Conservation (phyloP, 92 coral and sea anemone species). For the Actinostola sp. region DNA sequence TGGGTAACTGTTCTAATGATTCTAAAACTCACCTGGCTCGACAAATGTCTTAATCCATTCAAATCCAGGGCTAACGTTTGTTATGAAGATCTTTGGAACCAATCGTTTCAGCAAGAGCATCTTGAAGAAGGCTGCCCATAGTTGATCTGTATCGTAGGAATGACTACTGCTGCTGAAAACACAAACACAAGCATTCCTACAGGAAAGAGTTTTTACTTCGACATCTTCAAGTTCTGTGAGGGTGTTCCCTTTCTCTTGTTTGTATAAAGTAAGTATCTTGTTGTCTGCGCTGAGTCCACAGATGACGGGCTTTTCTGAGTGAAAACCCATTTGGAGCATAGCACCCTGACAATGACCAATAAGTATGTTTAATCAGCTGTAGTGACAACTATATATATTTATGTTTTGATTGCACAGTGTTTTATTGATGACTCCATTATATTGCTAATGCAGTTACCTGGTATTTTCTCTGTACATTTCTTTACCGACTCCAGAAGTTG, state of each 20-base stretch:
- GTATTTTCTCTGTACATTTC: slow-evolving; percentile 64
- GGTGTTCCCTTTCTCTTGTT: slow-evolving; percentile 38
- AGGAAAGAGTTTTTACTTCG: slow-evolving; percentile 59
- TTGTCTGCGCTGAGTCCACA: slow-evolving; percentile 65
- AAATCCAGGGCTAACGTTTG: slow-evolving; percentile 12
- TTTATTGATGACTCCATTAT: neutral
- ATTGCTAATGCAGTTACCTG: slow-evolving; percentile 57
- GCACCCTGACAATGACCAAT: slow-evolving; percentile 39
- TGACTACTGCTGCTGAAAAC: too few species aligned
- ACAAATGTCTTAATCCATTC: slow-evolving; percentile 29
- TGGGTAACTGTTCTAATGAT: too few species aligned
- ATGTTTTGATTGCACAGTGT: neutral
- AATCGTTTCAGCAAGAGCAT: slow-evolving; percentile 53
- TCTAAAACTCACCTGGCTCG: too few species aligned
- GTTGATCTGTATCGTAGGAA: too few species aligned
- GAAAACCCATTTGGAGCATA: slow-evolving; percentile 79
- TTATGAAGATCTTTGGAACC: slow-evolving; percentile 63
- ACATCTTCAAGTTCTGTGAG: slow-evolving; percentile 69
- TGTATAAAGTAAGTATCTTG: slow-evolving; percentile 62
- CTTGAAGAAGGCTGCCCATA: slow-evolving; percentile 79
- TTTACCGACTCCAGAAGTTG: slow-evolving; percentile 53
- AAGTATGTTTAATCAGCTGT: too few species aligned
- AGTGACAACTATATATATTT: too few species aligned
- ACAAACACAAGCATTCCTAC: slow-evolving; percentile 59
- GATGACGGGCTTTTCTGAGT: slow-evolving; percentile 71